These are phyloP conservation scores for Cryptotis parvus DNA, from an alignment of 2,113 vertebrate genomes.

Conservation along the genomic window DNA sequence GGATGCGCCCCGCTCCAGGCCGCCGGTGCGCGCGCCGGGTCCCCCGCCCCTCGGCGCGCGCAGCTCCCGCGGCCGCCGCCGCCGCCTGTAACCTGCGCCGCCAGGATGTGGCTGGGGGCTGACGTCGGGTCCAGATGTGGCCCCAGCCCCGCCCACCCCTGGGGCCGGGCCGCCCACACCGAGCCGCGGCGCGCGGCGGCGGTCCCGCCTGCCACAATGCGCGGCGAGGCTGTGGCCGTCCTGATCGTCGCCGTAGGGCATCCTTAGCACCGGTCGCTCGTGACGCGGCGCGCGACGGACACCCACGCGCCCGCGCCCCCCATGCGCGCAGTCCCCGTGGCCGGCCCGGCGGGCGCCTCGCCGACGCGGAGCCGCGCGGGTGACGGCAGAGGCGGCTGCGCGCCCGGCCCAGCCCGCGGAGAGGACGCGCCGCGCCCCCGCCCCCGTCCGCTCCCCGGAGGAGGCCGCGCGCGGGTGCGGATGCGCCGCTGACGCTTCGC, in stretches of 20 bases:
- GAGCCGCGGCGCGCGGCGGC: conserved; percentile 79
- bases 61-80: conserved; percentile 53
- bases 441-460: conserved; percentile 73
- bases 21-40: conserved; percentile 49
- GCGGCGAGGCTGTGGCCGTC: conserved; percentile 71
- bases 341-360: conserved; percentile 79
- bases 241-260: conserved; percentile 54
- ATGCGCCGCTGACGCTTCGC: conserved; percentile 70
- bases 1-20: conserved; percentile 38
- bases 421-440: conserved; percentile 75
- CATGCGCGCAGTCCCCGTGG: conserved; percentile 74
- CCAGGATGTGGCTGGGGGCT: conserved; percentile 85
- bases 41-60: conserved; percentile 65
- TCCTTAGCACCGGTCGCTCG: conserved; percentile 46
- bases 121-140: conserved; percentile 89
- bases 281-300: conserved; percentile 57
- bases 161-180: conserved; percentile 81
- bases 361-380: conserved; percentile 78
- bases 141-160: conserved; percentile 84
- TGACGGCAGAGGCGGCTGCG: conserved; percentile 80
- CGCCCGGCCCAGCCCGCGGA: conserved; percentile 71
- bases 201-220: conserved; percentile 81
- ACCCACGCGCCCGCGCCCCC: conserved; percentile 63
- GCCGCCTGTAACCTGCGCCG: conserved; percentile 80
- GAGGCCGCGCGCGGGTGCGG: conserved; percentile 71